phyloP scores from a whole-genome alignment of 1,140 invertebrate genomes.

The Nautilus pompilius region DNA sequence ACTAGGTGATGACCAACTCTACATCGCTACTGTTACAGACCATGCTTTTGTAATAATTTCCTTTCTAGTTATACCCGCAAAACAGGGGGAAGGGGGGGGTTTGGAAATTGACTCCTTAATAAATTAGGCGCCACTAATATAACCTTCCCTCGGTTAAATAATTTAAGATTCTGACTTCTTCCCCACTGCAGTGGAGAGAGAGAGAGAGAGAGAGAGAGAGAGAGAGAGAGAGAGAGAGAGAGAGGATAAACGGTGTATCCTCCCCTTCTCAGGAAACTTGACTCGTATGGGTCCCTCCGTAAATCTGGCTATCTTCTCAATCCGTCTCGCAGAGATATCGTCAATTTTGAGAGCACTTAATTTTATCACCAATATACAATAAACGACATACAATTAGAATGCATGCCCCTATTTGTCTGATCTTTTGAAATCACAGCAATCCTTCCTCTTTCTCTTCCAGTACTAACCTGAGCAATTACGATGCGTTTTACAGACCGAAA shows the following conservation, averaged over 20 bases:
- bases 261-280: background rate
- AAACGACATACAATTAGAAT: too few species aligned
- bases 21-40: conserved; percentile 69
- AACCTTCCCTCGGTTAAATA: conserved; percentile 74
- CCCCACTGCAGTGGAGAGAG: conserved; percentile 51
- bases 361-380: too few species aligned
- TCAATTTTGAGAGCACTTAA: too few species aligned
- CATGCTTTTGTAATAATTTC: conserved; percentile 79
- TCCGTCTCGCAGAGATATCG: background rate
- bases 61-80: conserved; percentile 77
- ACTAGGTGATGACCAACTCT: conserved; percentile 68
- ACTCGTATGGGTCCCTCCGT: background rate
- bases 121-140: conserved; percentile 72
- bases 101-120: conserved; percentile 74
- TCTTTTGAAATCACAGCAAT: too few species aligned
- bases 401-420: too few species aligned
- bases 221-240: background rate
- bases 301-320: background rate
- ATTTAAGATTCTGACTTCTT: conserved; percentile 74
- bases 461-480: too few species aligned
- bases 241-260: background rate
- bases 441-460: too few species aligned
- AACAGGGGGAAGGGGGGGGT: conserved; percentile 74
- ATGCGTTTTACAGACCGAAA: too few species aligned
- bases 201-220: background rate